phyloP scores from a whole-genome alignment of 2,888 invertebrate species.

The Isoperla grammatica region DNA sequence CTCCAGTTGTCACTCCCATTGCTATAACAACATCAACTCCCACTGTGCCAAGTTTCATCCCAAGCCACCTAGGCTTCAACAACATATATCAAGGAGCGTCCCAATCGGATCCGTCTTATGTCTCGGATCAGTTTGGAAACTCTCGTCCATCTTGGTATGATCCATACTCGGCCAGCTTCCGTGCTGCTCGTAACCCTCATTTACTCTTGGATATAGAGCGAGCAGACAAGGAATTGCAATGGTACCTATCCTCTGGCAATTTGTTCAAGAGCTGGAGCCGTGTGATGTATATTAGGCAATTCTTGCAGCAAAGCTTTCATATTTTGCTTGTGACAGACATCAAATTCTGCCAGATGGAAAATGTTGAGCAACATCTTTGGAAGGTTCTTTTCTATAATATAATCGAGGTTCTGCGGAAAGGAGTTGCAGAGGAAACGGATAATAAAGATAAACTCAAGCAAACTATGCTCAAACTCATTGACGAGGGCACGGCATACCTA shows the following conservation, averaged over 20 bases:
- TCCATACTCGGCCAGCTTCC: slow-evolving; percentile 50
- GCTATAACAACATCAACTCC: not conserved
- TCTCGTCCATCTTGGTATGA: slow-evolving; percentile 54
- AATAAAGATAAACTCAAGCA: slow-evolving; percentile 60
- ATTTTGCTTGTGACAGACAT: slow-evolving; percentile 69
- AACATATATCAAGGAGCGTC: not conserved
- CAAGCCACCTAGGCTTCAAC: slow-evolving; percentile 12
- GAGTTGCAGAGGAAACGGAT: slow-evolving; percentile 54
- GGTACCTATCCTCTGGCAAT: slow-evolving; percentile 54
- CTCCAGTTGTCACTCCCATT: not conserved
- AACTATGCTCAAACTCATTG: slow-evolving; percentile 62
- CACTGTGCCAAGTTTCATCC: slow-evolving; percentile 15
- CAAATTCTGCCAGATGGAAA: slow-evolving; percentile 79
- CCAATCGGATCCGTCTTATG: slow-evolving; percentile 33
- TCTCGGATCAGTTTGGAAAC: slow-evolving; percentile 49
- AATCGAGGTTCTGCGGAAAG: slow-evolving; percentile 74
- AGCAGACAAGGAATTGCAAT: slow-evolving; percentile 62
- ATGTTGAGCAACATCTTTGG: slow-evolving; percentile 88
- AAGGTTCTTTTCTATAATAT: slow-evolving; percentile 83
- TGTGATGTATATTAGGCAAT: slow-evolving; percentile 53
- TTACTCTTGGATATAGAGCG: slow-evolving; percentile 60
- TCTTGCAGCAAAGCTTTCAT: slow-evolving; percentile 62
- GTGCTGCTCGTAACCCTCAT: slow-evolving; percentile 55
- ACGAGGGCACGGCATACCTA: slow-evolving; percentile 75
- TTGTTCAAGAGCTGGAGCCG: slow-evolving; percentile 61